These are phyloP conservation scores for Hiodon tergisus DNA, from an alignment of 2,113 vertebrate genomes.

Conservation along the genomic window DNA sequence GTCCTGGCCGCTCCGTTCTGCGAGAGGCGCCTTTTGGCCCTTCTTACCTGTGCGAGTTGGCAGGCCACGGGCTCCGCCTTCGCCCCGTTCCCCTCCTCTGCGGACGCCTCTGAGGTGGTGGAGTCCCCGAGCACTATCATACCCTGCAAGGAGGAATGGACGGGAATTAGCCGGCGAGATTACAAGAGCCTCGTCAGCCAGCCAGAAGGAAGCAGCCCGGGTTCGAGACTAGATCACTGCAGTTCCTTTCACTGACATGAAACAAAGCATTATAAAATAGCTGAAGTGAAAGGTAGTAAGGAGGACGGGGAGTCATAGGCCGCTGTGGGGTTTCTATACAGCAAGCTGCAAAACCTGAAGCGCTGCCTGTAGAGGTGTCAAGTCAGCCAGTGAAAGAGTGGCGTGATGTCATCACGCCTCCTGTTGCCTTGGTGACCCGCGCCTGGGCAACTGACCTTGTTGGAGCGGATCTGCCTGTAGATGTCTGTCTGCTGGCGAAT, in stretches of 20 bases:
- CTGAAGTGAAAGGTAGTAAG: not conserved
- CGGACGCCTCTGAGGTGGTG: constrained; percentile 49
- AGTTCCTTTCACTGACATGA: not conserved
- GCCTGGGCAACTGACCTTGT: constrained; percentile 70
- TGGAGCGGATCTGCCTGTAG: constrained; percentile 88
- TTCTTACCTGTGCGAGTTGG: constrained; percentile 43
- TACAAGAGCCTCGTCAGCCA: not conserved
- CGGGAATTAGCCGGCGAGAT: too few species aligned
- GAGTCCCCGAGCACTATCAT: constrained; percentile 79
- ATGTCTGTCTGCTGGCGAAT: constrained; percentile 97
- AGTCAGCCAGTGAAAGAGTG: not conserved
- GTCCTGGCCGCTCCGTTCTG: not conserved
- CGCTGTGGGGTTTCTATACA: not conserved
- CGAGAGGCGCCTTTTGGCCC: not conserved
- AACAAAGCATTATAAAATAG: not conserved
- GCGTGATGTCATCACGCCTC: not conserved
- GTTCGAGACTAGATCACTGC: too few species aligned
- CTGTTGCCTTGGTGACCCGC: not conserved
- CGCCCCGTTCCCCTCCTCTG: constrained; percentile 57
- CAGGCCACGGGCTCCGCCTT: constrained; percentile 53
- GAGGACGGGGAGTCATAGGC: not conserved
- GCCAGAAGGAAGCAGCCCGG: not conserved
- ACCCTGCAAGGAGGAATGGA: constrained; percentile 63
- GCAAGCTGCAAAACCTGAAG: not conserved
- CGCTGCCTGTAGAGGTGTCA: not conserved